Evolutionary conservation across 2,113 vertebrate species (phyloP).

Genomic region (Alethe castanea): DNA sequence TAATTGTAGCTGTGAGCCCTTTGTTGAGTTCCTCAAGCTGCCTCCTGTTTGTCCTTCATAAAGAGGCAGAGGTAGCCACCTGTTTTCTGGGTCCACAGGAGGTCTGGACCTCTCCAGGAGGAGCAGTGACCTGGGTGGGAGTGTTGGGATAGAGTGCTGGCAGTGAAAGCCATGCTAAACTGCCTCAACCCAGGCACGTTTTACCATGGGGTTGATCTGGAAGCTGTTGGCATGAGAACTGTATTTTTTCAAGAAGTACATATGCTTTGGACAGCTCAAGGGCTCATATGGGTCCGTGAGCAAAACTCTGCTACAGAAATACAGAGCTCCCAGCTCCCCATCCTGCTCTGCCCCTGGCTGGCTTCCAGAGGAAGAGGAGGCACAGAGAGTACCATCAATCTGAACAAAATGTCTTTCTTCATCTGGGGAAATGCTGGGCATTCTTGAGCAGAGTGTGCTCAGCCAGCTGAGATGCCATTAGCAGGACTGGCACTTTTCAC

Average conservation of each 20-base stretch:
- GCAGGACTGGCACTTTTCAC: neutral
- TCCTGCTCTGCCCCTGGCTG: neutral
- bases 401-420: neutral
- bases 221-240: neutral
- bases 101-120: neutral
- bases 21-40: neutral
- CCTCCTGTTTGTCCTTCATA: neutral
- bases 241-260: neutral
- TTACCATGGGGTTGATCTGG: neutral
- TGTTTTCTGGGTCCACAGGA: neutral
- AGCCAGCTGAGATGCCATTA: neutral
- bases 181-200: neutral
- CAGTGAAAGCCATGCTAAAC: neutral
- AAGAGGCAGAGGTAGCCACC: neutral
- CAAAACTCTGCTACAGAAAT: neutral
- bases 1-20: neutral
- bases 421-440: neutral
- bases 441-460: neutral
- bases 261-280: neutral
- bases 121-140: neutral
- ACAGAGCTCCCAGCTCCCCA: neutral
- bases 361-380: neutral
- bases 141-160: neutral
- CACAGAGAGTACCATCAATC: neutral
- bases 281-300: neutral